Percentiles rank a stretch among this genome's conserved stretches.
phyloP scores from a whole-genome alignment of 2,888 invertebrate genomes.

The Eupithecia pulchellata region DNA sequence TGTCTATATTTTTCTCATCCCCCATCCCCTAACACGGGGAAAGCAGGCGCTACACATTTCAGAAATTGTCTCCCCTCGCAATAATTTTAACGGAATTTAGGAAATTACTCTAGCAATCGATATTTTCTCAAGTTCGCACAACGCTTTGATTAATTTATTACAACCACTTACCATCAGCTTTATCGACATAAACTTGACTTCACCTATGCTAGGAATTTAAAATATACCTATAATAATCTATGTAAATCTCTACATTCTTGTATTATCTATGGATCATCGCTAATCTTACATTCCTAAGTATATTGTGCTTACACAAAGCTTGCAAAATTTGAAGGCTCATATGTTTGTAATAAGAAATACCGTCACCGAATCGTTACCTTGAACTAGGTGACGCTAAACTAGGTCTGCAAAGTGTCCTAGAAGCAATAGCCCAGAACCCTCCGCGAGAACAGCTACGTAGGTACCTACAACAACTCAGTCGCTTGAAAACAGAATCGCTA shows the following conservation, averaged over 20 bases:
- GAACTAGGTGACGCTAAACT: background rate
- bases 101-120: background rate
- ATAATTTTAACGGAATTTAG: constrained; percentile 67
- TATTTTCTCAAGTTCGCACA: background rate
- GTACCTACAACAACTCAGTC: constrained; percentile 45
- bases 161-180: too few species aligned
- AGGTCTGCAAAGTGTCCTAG: background rate
- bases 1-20: constrained; percentile 44
- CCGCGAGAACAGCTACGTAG: constrained; percentile 20
- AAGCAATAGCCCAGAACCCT: constrained; percentile 8
- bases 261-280: background rate
- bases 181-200: too few species aligned
- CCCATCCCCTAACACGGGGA: constrained; percentile 64
- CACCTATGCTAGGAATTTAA: too few species aligned
- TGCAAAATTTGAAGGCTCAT: background rate
- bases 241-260: too few species aligned
- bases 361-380: background rate
- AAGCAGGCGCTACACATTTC: constrained; percentile 67
- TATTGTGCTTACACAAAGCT: background rate
- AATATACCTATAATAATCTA: too few species aligned
- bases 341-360: background rate
- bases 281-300: too few species aligned
- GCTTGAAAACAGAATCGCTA: constrained; percentile 57
- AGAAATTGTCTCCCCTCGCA: constrained; percentile 76
- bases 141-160: background rate